Evolutionary conservation across 2,797 vertebrate genomes (phyloP), one percentile per base, ranked within the genome.

Genomic region (Sciurus vulgaris): DNA sequence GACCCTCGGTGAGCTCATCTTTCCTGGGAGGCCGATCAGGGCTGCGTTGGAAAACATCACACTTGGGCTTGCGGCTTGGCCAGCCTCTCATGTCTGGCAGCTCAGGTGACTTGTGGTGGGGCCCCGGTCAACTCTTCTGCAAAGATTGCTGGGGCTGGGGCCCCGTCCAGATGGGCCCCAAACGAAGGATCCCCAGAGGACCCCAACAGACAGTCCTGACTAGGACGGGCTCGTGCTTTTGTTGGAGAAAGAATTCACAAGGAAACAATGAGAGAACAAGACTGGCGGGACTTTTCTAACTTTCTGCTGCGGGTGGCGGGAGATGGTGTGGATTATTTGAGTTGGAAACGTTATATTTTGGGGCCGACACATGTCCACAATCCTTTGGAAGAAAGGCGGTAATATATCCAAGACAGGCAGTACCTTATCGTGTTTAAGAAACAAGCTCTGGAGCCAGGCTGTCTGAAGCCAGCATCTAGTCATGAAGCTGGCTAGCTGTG

Each of bases 1-100:
- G 89, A 83, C 91, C 79, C 0, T 22, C 83, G 10, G 79, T 97
- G 97, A 98, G 95, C 90, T 98, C 96, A 93, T 94, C 94, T 93
- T 95, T 92, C 54, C 73, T 89, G 47, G 96, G 89, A 14, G 3
- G 88, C 89, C 9, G 20, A 51, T 82, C 44, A 1, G 65, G 49
- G 63, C 54, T 49, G 41, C 87, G 91, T 47, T 14, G 92, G 96
- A 96, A 97, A 93, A 92, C 95, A 61, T 95, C 96, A 97, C 95
- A 72, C 92, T 84, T 22, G 2, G 24, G 85, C 93, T 94, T 13
- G 35, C 33, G 30, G 24, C 54, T 69, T 89, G 95, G 93, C 96
- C 18, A 30, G 93, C 61, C 47, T 92, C 74, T 20, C 82, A 38
- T 69, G 94, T 88, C 78, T 95, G 95, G 94, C 91, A 87, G 88